Evolutionary conservation across 2,888 invertebrate species (phyloP), one percentile per base, ranked within the genome.

Genomic region (Drosophila affinis): DNA sequence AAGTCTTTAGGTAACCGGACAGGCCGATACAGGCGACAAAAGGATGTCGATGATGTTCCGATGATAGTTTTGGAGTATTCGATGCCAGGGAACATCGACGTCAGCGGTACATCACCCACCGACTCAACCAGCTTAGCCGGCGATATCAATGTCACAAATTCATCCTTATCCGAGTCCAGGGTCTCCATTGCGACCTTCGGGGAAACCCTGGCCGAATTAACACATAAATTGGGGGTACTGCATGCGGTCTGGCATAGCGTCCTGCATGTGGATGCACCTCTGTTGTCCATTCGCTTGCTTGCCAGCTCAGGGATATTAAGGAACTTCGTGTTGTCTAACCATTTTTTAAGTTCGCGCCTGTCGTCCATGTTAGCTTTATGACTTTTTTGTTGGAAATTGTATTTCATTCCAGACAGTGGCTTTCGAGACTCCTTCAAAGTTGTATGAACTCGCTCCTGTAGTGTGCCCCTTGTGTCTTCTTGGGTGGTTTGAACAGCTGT

Each of bases 71-170:
- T 2, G 0, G 27, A 9, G n/a, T 18, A 17, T 2, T 55, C 12
- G 17, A 55, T 32, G 14, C 24, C 0, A 9, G 6, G 10, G 7
- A 24, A 3, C 49, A 55, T 9, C n/a, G n/a, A 3, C 0, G 18
- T 18, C 2, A 7, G 0, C 3, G 34, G 1, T 9, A 46, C 3
- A 7, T 29, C 9, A 0, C 62, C 75, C 12, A 4, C 18, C 2
- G 68, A 75, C 1, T 68, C 53, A n/a, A n/a, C 7, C 39, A 39
- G 39, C 14, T 14, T 39, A 14, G n/a, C 3, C 39, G 39, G 39
- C 3, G 39, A 7, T 3, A 39, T 7, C 14, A n/a, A 39, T 39
- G 39, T n/a, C 39, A 7, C 6, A 7, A 39, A 7, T 39, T n/a
- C 39, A 39, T 14, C 10, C 32, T 10, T 4, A 10, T 32, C 12